Evolutionary conservation across 2,888 invertebrate species (phyloP), one percentile per base, ranked within the genome.

Genomic region (Epinotia ramella): DNA sequence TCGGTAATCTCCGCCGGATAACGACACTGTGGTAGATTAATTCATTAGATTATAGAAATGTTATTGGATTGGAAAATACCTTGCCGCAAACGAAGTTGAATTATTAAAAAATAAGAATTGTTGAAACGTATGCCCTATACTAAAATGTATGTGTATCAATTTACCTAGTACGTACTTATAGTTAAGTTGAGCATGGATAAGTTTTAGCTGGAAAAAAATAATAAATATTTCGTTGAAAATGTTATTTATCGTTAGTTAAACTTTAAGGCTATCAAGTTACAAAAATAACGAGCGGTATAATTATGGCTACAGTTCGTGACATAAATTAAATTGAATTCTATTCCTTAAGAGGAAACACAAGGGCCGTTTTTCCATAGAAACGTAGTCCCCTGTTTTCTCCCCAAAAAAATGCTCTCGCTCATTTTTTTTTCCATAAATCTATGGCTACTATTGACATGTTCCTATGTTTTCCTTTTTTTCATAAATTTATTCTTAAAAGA

Each of bases 31-130:
- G 49, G 65, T 49, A 66, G 66, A 53, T 64, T 56, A 66, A 28
- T 18, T 65, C 24, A 28, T 33, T 3, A 66, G 33, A 18, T 66
- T 53, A 66, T 16, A 49, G 40, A 18, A 56, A 68, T 68, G n/a
- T 16, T 7, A 44, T 59, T 44, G 44, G 20, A 59, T 24, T 59
- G 40, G 40, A 68, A 68, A 33, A 59, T 59, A 59, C 44, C 11
- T 40, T 3, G 12, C 40, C 33, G 4, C 67, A 40, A 33, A 28
- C 56, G 11, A 24, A 4, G 44, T 20, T 40, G 11, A 4, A 11
- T 16, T n/a, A 49, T 28, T 60, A 2, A 0, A 62, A 13, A 33
- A 59, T 59, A 13, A 59, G 13, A 3, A 13, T 18, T 11, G 40
- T 40, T 40, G 9, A 40, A 40, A 40, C 2, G 40, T 40, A 40